These are phyloP conservation scores for Stercorarius parasiticus DNA, from an alignment of 2,113 vertebrate genomes.

Conservation along the genomic window DNA sequence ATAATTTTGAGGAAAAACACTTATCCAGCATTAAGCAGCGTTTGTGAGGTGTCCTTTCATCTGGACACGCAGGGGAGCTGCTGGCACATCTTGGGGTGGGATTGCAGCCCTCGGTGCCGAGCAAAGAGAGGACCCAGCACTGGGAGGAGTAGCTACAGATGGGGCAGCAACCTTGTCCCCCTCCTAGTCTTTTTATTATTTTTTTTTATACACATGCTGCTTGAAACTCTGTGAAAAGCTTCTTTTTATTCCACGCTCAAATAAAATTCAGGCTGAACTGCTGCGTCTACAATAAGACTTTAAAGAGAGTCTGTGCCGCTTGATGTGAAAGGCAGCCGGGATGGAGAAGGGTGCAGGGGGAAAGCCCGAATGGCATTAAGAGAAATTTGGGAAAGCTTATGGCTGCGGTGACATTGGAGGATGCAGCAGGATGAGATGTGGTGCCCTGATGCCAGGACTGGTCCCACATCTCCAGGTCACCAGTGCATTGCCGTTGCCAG, in stretches of 20 bases:
- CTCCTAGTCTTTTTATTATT: background rate
- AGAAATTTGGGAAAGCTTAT: background rate
- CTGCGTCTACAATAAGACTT: background rate
- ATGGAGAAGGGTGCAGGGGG: background rate
- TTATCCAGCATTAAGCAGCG: background rate
- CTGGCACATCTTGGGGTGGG: background rate
- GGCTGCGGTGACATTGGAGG: background rate
- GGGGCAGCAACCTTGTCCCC: background rate
- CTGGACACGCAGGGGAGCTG: background rate
- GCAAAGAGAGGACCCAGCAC: background rate
- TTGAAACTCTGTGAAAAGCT: background rate
- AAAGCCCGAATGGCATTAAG: rapidly evolving
- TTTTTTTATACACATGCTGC: background rate
- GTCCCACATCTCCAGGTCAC: background rate
- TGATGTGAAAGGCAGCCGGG: background rate
- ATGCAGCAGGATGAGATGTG: rapidly evolving
- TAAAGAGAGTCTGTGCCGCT: background rate
- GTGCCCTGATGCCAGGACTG: rapidly evolving
- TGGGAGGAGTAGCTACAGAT: background rate
- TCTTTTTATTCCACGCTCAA: background rate
- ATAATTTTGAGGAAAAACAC: constrained; percentile 38
- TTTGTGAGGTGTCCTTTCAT: constrained; percentile 14
- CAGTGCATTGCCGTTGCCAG: background rate
- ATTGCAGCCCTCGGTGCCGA: background rate
- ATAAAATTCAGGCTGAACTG: background rate